phyloP scores from a whole-genome alignment of 2,113 vertebrate genomes.

The Camelus bactrianus region DNA sequence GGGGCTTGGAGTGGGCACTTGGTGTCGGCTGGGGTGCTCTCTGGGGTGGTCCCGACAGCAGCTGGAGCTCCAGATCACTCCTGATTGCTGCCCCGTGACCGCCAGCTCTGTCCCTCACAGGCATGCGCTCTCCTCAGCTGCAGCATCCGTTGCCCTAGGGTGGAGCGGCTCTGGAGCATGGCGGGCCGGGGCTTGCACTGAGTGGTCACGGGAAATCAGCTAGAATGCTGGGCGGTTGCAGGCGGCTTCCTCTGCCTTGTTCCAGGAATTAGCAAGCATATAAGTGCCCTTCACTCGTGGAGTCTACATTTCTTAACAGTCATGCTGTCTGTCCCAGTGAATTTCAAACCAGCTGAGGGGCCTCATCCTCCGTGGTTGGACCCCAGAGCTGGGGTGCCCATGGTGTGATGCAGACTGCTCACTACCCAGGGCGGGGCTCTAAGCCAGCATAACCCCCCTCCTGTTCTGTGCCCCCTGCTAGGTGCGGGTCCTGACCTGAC shows the following conservation, averaged over 20 bases:
- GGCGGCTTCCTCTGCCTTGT: not conserved
- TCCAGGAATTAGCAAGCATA: not conserved
- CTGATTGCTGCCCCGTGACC: not conserved
- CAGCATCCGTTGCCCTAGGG: not conserved
- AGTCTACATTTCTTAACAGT: not conserved
- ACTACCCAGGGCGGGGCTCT: not conserved
- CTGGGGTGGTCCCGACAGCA: not conserved
- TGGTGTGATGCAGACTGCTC: not conserved
- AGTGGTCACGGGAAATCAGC: not conserved
- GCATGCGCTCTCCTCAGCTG: not conserved
- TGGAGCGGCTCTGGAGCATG: not conserved
- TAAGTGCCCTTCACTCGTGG: not conserved
- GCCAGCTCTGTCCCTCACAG: not conserved
- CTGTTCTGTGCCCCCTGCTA: not conserved
- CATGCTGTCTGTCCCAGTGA: not conserved
- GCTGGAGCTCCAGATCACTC: not conserved
- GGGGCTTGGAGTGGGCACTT: not conserved
- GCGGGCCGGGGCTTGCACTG: fast-evolving
- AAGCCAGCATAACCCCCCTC: not conserved
- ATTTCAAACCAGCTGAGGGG: not conserved
- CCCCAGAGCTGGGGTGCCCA: not conserved
- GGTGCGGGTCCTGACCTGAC: not conserved
- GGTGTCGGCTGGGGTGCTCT: fast-evolving
- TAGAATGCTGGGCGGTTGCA: not conserved
- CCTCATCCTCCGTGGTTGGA: not conserved